These are phyloP conservation scores for Holacanthus passer DNA, from an alignment of 2,113 vertebrate species.

Conservation along the genomic window DNA sequence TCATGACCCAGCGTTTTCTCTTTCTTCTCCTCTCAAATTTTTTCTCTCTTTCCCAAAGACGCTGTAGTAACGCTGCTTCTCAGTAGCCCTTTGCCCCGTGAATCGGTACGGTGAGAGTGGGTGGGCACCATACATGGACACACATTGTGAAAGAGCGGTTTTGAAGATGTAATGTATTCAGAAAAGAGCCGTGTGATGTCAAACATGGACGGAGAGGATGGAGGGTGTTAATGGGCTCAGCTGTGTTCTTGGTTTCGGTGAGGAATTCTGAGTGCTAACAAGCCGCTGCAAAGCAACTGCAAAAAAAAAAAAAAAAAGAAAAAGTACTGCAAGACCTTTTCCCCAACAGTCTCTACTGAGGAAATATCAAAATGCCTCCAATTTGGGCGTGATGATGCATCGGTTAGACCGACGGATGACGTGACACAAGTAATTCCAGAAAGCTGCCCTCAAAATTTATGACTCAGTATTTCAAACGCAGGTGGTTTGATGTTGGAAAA, in stretches of 20 bases:
- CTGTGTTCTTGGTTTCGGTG: slow-evolving; percentile 40
- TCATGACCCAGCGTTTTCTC: slow-evolving; percentile 90
- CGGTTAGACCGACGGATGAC: neutral
- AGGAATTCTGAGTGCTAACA: slow-evolving; percentile 45
- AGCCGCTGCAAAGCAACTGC: slow-evolving; percentile 23
- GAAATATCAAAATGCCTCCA: slow-evolving; percentile 12
- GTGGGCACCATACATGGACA: slow-evolving; percentile 48
- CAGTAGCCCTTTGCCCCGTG: slow-evolving; percentile 29
- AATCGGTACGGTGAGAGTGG: slow-evolving; percentile 48
- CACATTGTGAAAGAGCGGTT: slow-evolving; percentile 28
- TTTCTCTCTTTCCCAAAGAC: slow-evolving; percentile 81
- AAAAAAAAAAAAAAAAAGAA: neutral
- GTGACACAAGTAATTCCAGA: slow-evolving; percentile 8
- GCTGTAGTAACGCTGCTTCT: slow-evolving; percentile 75
- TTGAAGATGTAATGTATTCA: slow-evolving; percentile 47
- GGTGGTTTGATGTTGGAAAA: slow-evolving; percentile 23
- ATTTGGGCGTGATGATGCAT: neutral
- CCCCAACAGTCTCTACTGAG: neutral
- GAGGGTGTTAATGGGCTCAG: slow-evolving; percentile 52
- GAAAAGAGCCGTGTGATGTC: slow-evolving; percentile 51
- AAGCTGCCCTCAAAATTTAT: slow-evolving; percentile 5
- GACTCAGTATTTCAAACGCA: slow-evolving; percentile 19
- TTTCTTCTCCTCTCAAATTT: slow-evolving; percentile 85
- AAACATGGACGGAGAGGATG: slow-evolving; percentile 34
- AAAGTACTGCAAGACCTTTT: slow-evolving; percentile 16